Evolutionary conservation across 2,113 vertebrate genomes (phyloP), one percentile per base, ranked within the genome.

Genomic region (Symphodus melops): DNA sequence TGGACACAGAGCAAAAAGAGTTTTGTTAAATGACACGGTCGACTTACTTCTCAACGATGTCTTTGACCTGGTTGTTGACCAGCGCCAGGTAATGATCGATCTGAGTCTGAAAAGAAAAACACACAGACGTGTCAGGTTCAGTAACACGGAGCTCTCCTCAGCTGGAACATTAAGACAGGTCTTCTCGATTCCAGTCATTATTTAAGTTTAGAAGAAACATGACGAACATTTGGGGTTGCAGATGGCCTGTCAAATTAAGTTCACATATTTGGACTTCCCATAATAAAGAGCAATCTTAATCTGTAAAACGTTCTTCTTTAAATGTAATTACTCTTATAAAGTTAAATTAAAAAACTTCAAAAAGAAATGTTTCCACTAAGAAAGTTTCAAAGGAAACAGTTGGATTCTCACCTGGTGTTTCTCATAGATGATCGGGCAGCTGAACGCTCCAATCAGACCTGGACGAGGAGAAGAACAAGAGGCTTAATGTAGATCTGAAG

Each of bases 371-470:
- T 33, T 33, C 6, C 28, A 33, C 28, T 5, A 33, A 3, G 4
- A 33, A 4, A 10, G 39, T 41, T 41, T 41, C 39, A 9, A 41
- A 39, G 37, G 37, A 39, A 10, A 39, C 37, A 39, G 1, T 33
- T 33, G 8, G 42, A 11, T 6, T 41, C 91, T 86, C 86, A 98
- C 98, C 97, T 99, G 97, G 92, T 99, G 96, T 72, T 96, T 98
- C 91, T 99, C 97, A 87, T 98, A 98, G 93, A 98, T 82, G 90
- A 99, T 94, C 68, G 98, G 98, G 93, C 95, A 94, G 84, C 95
- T 97, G 96, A 99, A 99, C 69, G 92, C 94, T 0, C 91, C 96
- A 72, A 99, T 88, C 93, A 99, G 92, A 93, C 93, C 98, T 99
- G 90, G 82, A 66, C 61, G 87, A 81, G 72, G 59, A 37, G 10